Conservation (phyloP, 2,797 vertebrate species). For the Notolepis coatsorum region DNA sequence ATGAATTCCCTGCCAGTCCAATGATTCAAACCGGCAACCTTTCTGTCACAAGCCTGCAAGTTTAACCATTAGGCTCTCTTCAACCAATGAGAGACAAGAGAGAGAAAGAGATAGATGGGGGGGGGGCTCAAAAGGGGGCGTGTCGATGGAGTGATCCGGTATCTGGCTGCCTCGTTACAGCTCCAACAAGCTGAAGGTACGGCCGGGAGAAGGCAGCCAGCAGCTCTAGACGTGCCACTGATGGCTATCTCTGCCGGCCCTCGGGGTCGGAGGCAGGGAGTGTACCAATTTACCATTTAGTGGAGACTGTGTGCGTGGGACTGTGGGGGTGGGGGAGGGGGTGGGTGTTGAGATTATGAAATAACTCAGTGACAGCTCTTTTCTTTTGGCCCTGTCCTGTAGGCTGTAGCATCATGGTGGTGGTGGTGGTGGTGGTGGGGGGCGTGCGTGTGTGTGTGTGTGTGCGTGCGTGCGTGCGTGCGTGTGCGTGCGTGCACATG, state of each 20-base stretch:
- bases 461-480: neutral
- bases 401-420: neutral
- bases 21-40: no score
- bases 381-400: conserved; percentile 22
- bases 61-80: no score
- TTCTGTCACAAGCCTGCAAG: no score
- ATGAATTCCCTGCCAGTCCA: no score
- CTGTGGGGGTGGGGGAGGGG: neutral
- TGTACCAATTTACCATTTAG: neutral
- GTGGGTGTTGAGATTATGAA: neutral
- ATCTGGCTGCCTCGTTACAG: neutral
- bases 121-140: no score
- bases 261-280: neutral
- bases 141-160: no score
- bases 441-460: no score
- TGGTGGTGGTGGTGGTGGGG: no score
- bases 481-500: conserved; percentile 1
- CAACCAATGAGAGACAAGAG: neutral
- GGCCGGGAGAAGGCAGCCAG: neutral
- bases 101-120: neutral
- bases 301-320: neutral
- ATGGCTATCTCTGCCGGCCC: conserved; percentile 35
- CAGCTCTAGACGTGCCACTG: conserved; percentile 19
- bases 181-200: neutral
- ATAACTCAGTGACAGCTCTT: conserved; percentile 19